Evolutionary conservation across 2,797 vertebrate genomes (phyloP).

Genomic region (Euthynnus affinis): DNA sequence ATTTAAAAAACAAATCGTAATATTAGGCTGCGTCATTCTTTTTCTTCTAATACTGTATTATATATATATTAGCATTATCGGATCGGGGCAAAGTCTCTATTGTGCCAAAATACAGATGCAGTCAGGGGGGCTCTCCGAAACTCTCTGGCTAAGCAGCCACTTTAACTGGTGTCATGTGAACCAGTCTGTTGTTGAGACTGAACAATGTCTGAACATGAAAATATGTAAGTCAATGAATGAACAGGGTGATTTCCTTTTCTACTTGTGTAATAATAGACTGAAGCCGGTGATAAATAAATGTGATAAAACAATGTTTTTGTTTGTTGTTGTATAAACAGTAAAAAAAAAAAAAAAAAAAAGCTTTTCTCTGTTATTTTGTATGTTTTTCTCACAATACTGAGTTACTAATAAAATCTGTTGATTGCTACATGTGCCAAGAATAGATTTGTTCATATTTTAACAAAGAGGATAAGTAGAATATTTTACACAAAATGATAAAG

Average conservation of each 20-base stretch:
- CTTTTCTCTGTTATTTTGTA: no score
- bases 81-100: not conserved
- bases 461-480: not conserved
- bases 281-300: not conserved
- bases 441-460: not conserved
- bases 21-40: not conserved
- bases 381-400: no score
- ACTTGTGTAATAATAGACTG: conserved; percentile 14
- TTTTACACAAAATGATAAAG: no score
- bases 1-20: not conserved
- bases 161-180: conserved; percentile 25
- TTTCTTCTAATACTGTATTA: not conserved
- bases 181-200: not conserved
- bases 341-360: no score
- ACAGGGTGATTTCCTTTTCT: not conserved
- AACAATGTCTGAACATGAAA: conserved; percentile 3
- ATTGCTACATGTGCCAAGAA: conserved; percentile 4
- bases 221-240: not conserved
- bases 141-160: not conserved
- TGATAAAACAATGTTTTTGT: not conserved
- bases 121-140: conserved; percentile 3
- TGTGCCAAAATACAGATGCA: conserved; percentile 29
- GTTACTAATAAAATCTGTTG: conserved; percentile 22
- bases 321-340: not conserved
- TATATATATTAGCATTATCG: not conserved